phyloP scores from a whole-genome alignment of 1,140 invertebrate species.

The Drosophila simulans region DNA sequence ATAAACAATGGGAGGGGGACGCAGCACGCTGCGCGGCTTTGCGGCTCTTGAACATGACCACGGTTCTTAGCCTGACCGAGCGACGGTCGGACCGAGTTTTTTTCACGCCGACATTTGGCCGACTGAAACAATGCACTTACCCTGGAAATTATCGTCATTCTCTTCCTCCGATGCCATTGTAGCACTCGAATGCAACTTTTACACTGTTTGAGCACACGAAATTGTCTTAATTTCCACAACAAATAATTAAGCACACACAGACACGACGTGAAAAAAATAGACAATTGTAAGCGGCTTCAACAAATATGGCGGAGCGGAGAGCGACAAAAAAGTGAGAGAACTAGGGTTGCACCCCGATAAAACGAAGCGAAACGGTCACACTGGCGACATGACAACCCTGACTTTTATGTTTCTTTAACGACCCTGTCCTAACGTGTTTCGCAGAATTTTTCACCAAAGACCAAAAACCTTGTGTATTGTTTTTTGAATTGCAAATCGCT shows the following conservation, averaged over 20 bases:
- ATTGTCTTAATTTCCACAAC: constrained; percentile 74
- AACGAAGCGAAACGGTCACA: not conserved
- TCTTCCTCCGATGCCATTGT: constrained; percentile 83
- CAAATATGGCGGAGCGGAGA: constrained; percentile 70
- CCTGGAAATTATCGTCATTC: constrained; percentile 82
- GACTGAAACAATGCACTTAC: constrained; percentile 69
- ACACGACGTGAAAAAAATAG: constrained; percentile 79
- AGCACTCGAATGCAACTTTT: constrained; percentile 66
- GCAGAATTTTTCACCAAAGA: constrained; percentile 55
- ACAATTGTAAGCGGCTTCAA: constrained; percentile 52
- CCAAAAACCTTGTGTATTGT: constrained; percentile 59
- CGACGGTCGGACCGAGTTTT: constrained; percentile 49
- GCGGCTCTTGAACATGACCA: constrained; percentile 79
- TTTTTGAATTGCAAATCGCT: constrained; percentile 20
- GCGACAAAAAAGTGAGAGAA: constrained; percentile 38
- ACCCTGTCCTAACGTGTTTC: constrained; percentile 1
- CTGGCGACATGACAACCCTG: constrained; percentile 36
- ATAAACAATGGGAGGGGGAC: constrained; percentile 56
- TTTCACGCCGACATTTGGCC: constrained; percentile 50
- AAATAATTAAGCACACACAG: constrained; percentile 81
- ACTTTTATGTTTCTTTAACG: constrained; percentile 16
- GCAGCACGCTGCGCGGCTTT: constrained; percentile 61
- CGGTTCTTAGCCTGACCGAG: constrained; percentile 46
- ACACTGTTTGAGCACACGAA: constrained; percentile 68
- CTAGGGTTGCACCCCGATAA: constrained; percentile 40